Evolutionary conservation across 1,140 invertebrate species (phyloP).

Genomic region (Drosophila albomicans): DNA sequence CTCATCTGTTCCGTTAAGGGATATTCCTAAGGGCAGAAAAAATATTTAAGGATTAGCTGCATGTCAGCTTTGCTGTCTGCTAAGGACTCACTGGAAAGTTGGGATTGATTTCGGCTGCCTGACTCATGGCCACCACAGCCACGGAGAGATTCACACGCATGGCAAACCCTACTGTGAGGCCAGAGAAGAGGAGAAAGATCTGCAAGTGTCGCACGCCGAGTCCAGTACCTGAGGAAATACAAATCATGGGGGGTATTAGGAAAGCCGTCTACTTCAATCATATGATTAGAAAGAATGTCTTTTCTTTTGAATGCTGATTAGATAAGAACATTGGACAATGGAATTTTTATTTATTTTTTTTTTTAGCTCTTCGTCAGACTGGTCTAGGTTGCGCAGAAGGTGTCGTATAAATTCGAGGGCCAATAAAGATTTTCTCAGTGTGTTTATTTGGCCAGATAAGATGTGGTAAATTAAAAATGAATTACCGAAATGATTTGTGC

Average conservation of each 20-base stretch:
- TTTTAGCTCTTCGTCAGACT: background rate
- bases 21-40: slow-evolving; percentile 33
- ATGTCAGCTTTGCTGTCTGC: slow-evolving; percentile 21
- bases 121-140: slow-evolving; percentile 89
- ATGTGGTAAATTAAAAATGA: slow-evolving; percentile 17
- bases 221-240: slow-evolving; percentile 11
- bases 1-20: slow-evolving; percentile 39
- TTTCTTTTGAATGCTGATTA: background rate
- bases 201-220: slow-evolving; percentile 86
- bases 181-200: slow-evolving; percentile 87
- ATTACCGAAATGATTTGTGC: slow-evolving; percentile 10
- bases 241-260: background rate
- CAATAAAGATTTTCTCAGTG: slow-evolving; percentile 81
- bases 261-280: no score
- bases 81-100: slow-evolving; percentile 54
- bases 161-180: slow-evolving; percentile 87
- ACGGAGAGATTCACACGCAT: slow-evolving; percentile 89
- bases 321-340: background rate
- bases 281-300: background rate
- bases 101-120: slow-evolving; percentile 64
- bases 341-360: slow-evolving; percentile 3
- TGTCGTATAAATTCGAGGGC: background rate
- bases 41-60: background rate
- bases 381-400: background rate
- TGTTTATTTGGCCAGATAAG: slow-evolving; percentile 86